These are phyloP conservation scores for Ia io DNA, from an alignment of 2,113 vertebrate genomes.

Conservation along the genomic window DNA sequence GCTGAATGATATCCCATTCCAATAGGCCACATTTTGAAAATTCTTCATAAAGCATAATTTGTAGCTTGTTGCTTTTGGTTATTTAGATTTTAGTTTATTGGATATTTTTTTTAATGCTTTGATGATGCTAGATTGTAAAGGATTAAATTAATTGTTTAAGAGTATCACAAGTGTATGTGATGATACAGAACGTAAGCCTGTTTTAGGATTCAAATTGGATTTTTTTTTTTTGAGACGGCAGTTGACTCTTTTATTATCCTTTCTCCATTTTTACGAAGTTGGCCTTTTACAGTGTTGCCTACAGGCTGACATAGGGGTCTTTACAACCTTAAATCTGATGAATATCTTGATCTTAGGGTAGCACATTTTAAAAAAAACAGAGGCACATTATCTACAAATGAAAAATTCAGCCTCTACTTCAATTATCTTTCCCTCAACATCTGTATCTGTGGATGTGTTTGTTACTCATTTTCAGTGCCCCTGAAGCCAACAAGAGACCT, in stretches of 20 bases:
- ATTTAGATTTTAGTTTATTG: not conserved
- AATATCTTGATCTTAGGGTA: slow-evolving; percentile 32
- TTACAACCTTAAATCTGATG: not conserved
- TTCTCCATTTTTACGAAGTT: not conserved
- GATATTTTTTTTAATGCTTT: slow-evolving; percentile 8
- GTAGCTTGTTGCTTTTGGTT: not conserved
- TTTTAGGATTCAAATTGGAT: not conserved
- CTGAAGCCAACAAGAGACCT: not conserved
- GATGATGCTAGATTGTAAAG: not conserved
- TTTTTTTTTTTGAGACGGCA: not conserved
- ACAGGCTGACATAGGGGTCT: not conserved
- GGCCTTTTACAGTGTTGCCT: not conserved
- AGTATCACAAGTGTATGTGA: not conserved
- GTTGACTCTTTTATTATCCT: not conserved
- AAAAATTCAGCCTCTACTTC: not conserved
- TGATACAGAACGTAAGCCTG: not conserved
- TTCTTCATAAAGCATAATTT: not conserved
- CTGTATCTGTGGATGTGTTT: not conserved
- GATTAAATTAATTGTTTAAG: not conserved
- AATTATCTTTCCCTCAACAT: not conserved
- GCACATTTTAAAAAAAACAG: not conserved
- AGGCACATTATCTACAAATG: not conserved
- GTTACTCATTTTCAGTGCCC: not conserved
- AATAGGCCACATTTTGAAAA: not conserved
- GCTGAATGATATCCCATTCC: not conserved